Conservation (phyloP, 2,113 vertebrate species). For the Diadophis punctatus region DNA sequence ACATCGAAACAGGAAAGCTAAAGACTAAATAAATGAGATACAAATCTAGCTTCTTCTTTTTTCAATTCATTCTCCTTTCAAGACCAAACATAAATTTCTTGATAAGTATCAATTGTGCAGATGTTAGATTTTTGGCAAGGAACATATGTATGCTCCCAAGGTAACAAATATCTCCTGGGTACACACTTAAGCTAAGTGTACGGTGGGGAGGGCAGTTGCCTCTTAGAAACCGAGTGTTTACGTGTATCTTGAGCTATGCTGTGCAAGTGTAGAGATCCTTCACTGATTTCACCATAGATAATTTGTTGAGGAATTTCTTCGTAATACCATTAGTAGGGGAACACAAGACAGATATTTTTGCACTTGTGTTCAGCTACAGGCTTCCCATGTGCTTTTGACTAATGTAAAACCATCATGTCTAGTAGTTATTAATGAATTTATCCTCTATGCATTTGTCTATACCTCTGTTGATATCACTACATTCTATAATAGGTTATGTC, state of each 20-base stretch:
- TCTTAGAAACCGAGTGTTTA: not conserved
- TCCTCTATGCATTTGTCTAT: not conserved
- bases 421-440: not conserved
- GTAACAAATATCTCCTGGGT: not conserved
- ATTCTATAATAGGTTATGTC: not conserved
- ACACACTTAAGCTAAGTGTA: not conserved
- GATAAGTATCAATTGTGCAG: slow-evolving; percentile 41
- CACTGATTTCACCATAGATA: not conserved
- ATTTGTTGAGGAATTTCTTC: not conserved
- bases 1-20: not conserved
- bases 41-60: not conserved
- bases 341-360: not conserved
- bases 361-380: not conserved
- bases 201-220: not conserved
- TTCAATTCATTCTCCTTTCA: not conserved
- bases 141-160: fast-evolving
- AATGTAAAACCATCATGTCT: not conserved
- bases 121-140: slow-evolving; percentile 44
- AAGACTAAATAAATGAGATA: not conserved
- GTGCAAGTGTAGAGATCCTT: not conserved
- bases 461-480: not conserved
- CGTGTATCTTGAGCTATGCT: not conserved
- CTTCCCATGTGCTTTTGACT: not conserved
- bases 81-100: slow-evolving; percentile 24
- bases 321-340: not conserved